These are phyloP conservation scores for Cettia cetti DNA, from an alignment of 2,113 vertebrate species.

Conservation along the genomic window DNA sequence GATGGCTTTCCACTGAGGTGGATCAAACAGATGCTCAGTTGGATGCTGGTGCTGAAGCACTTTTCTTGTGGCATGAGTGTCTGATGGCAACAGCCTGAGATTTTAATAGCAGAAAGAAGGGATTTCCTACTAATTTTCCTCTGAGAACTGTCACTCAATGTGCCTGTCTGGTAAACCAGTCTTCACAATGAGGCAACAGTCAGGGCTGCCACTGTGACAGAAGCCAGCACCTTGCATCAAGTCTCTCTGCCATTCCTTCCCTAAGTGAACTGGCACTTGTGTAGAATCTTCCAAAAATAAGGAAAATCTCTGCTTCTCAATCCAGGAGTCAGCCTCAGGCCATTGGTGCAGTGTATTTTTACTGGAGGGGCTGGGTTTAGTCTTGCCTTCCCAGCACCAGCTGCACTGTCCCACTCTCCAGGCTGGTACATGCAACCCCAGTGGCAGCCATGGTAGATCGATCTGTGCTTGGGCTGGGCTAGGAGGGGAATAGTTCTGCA, in stretches of 20 bases:
- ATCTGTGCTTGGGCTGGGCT: background rate
- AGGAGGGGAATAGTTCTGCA: background rate
- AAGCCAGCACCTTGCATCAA: rapidly evolving
- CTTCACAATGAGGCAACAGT: background rate
- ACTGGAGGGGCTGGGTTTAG: no score
- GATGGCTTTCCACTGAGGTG: background rate
- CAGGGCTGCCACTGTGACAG: background rate
- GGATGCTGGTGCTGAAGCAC: background rate
- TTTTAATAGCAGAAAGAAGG: background rate
- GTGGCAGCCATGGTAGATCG: background rate
- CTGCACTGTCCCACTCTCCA: background rate
- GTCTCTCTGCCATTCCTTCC: background rate
- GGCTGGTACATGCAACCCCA: rapidly evolving
- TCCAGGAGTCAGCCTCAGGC: background rate
- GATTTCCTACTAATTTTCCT: background rate
- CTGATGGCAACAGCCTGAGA: background rate
- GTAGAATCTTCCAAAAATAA: background rate
- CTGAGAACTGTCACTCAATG: background rate
- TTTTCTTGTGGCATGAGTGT: background rate
- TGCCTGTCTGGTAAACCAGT: background rate
- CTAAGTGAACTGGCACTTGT: background rate
- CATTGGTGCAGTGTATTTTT: rapidly evolving
- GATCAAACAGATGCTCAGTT: background rate
- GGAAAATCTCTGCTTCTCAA: background rate
- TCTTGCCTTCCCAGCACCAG: background rate